Percentiles rank a stretch among this genome's conserved stretches.
Evolutionary conservation across 2,888 invertebrate species (phyloP).

Genomic region (Deladenus siricidicola): DNA sequence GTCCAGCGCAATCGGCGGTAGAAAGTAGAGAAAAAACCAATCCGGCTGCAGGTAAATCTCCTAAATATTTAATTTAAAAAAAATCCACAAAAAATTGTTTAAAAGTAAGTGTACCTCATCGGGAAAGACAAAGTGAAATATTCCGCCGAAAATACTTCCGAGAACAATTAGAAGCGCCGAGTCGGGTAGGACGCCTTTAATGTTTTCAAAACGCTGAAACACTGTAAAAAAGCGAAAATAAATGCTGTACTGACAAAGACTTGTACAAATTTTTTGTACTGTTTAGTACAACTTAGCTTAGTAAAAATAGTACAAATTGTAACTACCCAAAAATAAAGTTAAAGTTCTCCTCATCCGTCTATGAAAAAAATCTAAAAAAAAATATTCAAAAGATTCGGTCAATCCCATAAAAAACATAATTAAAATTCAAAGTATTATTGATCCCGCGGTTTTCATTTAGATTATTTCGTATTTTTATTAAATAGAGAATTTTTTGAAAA

Average conservation of each 20-base stretch:
- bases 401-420: no score
- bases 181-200: conserved; percentile 18
- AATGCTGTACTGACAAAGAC: no score
- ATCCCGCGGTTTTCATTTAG: no score
- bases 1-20: conserved; percentile 94
- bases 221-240: conserved; percentile 12
- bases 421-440: no score
- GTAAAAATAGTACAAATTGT: no score
- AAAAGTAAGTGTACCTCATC: conserved; percentile 4
- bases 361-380: no score
- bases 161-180: conserved; percentile 17
- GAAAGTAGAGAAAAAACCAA: conserved; percentile 84
- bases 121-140: conserved; percentile 16
- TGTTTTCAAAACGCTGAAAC: conserved; percentile 15
- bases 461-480: no score
- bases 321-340: no score
- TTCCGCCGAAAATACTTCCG: conserved; percentile 19
- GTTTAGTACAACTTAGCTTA: no score
- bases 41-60: conserved; percentile 22
- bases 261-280: no score
- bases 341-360: no score
- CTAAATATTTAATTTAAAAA: conserved; percentile 6
- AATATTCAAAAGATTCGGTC: no score
- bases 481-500: background rate
- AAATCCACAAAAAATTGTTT: background rate